These are phyloP conservation scores for Cyclina sinensis DNA, from an alignment of 1,140 invertebrate species.

Conservation along the genomic window DNA sequence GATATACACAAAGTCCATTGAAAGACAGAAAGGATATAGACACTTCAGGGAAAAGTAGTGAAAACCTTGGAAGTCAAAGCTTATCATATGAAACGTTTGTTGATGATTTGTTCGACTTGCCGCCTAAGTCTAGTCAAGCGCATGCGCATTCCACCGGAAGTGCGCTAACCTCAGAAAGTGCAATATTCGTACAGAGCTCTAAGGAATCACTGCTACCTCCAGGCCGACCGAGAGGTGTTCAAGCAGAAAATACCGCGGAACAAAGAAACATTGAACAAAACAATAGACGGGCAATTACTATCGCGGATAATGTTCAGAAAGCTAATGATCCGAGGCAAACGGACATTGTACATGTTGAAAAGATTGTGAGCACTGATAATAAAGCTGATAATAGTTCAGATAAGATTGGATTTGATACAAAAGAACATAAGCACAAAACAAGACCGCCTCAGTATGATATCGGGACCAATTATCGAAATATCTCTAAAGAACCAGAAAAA, in stretches of 20 bases:
- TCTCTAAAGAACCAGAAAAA: slow-evolving; percentile 19
- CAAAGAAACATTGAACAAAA: slow-evolving; percentile 22
- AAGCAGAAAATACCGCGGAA: slow-evolving; percentile 4
- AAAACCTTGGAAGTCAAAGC: neutral
- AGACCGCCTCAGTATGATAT: slow-evolving; percentile 1
- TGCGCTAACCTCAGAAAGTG: slow-evolving; percentile 53
- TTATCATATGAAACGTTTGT: slow-evolving; percentile 61
- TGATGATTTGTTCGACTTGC: slow-evolving; percentile 39
- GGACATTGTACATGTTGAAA: slow-evolving; percentile 14
- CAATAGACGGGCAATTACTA: neutral
- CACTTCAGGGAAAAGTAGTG: neutral
- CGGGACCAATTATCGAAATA: slow-evolving; percentile 41
- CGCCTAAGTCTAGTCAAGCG: slow-evolving; percentile 47
- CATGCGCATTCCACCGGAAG: neutral
- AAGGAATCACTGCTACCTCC: neutral
- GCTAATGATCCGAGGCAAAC: slow-evolving; percentile 9
- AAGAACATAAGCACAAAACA: slow-evolving; percentile 13
- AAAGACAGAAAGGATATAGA: neutral
- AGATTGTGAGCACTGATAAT: slow-evolving; percentile 22
- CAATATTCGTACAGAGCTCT: slow-evolving; percentile 14
- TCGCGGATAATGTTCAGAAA: neutral
- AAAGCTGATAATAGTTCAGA: slow-evolving; percentile 24
- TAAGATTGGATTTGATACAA: slow-evolving; percentile 23
- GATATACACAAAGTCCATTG: neutral
- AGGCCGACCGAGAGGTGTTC: slow-evolving; percentile 11